Evolutionary conservation across 1,140 invertebrate genomes (phyloP).

Genomic region (Apolygus lucorum): DNA sequence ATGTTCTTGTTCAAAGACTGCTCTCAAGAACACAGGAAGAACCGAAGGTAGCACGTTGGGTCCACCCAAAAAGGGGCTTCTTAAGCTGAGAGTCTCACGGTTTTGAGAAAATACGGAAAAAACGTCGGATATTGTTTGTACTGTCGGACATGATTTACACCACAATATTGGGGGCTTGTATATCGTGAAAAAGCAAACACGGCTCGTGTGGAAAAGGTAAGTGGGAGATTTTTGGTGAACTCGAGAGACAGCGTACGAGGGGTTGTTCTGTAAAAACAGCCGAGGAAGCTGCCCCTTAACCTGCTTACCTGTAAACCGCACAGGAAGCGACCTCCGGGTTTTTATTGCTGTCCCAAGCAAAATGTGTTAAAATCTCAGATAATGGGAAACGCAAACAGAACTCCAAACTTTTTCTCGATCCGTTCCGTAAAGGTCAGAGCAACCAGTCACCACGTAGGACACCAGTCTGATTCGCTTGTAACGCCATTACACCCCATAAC

Average conservation of each 20-base stretch:
- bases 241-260: not conserved
- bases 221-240: not conserved
- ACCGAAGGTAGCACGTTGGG: no score
- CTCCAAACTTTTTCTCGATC: not conserved
- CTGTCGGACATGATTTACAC: not conserved
- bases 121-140: not conserved
- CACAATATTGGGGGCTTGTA: not conserved
- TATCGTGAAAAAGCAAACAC: not conserved
- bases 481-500: no score
- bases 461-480: no score
- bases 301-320: not conserved
- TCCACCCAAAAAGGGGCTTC: no score
- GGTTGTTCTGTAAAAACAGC: not conserved
- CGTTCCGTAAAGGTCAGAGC: no score
- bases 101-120: no score
- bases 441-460: no score
- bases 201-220: not conserved
- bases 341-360: not conserved
- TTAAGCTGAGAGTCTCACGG: no score
- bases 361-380: slow-evolving; percentile 1
- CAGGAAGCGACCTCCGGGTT: not conserved
- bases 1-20: no score
- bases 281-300: not conserved
- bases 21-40: no score
- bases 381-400: not conserved